phyloP scores from a whole-genome alignment of 2,113 vertebrate species.

The Gymnarchus niloticus region DNA sequence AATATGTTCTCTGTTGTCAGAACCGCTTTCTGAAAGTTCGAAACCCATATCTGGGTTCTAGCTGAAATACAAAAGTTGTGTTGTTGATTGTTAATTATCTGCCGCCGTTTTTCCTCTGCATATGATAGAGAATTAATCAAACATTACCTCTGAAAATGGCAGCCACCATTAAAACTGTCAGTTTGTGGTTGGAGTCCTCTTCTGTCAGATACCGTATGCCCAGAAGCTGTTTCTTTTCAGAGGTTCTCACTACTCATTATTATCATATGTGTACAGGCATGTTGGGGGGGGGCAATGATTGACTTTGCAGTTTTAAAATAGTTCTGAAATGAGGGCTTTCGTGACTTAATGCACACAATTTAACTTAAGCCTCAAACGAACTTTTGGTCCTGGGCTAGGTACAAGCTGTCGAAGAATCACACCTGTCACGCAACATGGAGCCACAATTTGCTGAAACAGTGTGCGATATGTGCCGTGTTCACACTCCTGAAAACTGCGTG shows the following conservation, averaged over 20 bases:
- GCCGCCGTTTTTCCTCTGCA: constrained; percentile 30
- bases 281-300: constrained; percentile 15
- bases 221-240: constrained; percentile 37
- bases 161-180: constrained; percentile 34
- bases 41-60: neutral
- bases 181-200: constrained; percentile 20
- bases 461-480: too few relatives aligned
- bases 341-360: constrained; percentile 22
- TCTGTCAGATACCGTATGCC: constrained; percentile 18
- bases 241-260: constrained; percentile 35
- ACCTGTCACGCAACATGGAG: too few relatives aligned
- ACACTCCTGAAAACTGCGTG: too few relatives aligned
- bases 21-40: constrained; percentile 7
- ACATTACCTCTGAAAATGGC: constrained; percentile 39
- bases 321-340: constrained; percentile 24
- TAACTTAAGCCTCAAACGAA: constrained; percentile 24
- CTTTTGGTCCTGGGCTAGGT: neutral
- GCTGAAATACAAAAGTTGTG: constrained; percentile 29
- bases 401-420: too few relatives aligned
- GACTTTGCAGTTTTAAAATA: constrained; percentile 26
- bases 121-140: constrained; percentile 40
- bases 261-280: constrained; percentile 32
- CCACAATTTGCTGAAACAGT: too few relatives aligned
- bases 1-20: neutral
- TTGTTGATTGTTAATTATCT: constrained; percentile 34